These are phyloP conservation scores for Oncorhynchus nerka DNA, from an alignment of 2,113 vertebrate genomes.

Conservation along the genomic window DNA sequence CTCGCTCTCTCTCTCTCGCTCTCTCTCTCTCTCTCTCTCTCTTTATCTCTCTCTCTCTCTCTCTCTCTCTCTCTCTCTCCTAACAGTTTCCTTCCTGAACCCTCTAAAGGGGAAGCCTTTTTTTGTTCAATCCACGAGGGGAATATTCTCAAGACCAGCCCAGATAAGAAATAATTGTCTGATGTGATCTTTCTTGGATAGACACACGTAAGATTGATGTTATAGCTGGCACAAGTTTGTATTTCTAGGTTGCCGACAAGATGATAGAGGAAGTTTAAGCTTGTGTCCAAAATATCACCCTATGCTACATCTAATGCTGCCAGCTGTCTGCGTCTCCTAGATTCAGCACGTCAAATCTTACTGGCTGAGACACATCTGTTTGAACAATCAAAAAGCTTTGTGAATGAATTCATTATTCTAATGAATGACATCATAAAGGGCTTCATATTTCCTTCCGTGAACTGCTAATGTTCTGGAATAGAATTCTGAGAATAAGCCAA, in stretches of 20 bases:
- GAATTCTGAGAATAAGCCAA: not conserved
- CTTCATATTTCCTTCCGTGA: not conserved
- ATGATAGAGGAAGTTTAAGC: too few relatives aligned
- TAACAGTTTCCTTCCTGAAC: not conserved
- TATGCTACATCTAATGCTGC: too few relatives aligned
- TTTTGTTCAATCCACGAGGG: not conserved
- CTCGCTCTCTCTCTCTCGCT: too few relatives aligned
- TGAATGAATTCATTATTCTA: not conserved
- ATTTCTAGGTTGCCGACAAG: too few relatives aligned
- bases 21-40: not conserved
- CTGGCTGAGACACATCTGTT: not conserved
- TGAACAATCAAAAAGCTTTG: not conserved
- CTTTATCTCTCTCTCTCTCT: not conserved
- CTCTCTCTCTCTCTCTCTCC: not conserved
- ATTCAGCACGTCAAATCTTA: not conserved
- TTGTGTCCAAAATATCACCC: too few relatives aligned
- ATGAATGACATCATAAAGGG: not conserved
- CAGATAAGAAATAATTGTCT: not conserved
- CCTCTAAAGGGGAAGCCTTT: not conserved
- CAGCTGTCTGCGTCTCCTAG: too few relatives aligned
- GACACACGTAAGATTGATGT: too few relatives aligned
- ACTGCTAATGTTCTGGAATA: not conserved
- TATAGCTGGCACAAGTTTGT: too few relatives aligned
- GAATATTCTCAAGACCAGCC: not conserved
- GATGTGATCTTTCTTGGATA: not conserved